Evolutionary conservation across 1,140 invertebrate species (phyloP), one percentile per base, ranked within the genome.

Genomic region (Ips typographus): DNA sequence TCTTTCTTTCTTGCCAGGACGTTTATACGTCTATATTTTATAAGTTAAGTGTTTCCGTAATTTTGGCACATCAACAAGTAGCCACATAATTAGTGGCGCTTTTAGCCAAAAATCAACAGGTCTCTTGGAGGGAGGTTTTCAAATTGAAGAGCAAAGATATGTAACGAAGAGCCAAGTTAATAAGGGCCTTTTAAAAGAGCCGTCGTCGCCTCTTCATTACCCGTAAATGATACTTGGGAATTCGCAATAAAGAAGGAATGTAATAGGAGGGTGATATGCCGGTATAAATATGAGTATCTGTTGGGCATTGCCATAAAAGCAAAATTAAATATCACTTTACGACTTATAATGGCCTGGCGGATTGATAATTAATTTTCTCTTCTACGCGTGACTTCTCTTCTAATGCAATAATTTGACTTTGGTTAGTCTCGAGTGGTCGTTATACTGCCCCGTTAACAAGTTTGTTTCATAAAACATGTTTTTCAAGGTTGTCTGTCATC

Each of bases 221-320:
- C 74, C 72, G 66, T 72, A 75, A 78, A 78, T 77, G 77, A 78
- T 78, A 78, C 77, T 78, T 77, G 74, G 76, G 77, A 78, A 78
- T 78, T 78, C 75, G 76, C 77, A 78, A 78, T 78, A 78, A 78
- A 72, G 72, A 66, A 75, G 71, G 76, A 77, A 77, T 77, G 76
- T 68, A 59, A 69, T 69, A 63, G 73, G 64, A 58, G 58, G 58
- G 72, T 55, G 63, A 67, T 63, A 69, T 64, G 57, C 68, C 67
- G 68, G 70, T 76, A 75, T 72, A 77, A 77, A 77, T 77, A 76
- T 75, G 73, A 76, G 76, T 77, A 68, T 68, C 65, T 68, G 65
- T 68, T 68, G 57, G 65, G 58, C 65, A 68, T 59, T 53, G 55
- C 64, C 64, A 66, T 66, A 66, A 66, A 66, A 66, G 55, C 41